phyloP scores from a whole-genome alignment of 2,113 vertebrate species.

The Tinamus guttatus region DNA sequence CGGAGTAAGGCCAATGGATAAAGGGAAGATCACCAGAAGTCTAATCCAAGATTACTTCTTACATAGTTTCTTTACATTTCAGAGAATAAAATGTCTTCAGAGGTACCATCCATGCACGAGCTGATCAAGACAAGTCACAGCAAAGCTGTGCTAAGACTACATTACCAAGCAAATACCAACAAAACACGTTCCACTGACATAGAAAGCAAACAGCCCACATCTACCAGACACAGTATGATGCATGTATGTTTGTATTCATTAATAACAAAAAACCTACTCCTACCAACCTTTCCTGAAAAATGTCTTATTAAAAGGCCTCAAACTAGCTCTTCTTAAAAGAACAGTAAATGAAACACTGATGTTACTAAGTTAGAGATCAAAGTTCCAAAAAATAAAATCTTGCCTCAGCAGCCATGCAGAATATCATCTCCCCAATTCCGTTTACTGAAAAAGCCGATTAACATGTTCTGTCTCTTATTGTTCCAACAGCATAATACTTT shows the following conservation, averaged over 20 bases:
- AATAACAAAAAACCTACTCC: fast-evolving
- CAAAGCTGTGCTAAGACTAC: not conserved
- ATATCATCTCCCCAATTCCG: not conserved
- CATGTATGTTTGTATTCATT: not conserved
- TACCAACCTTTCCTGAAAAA: not conserved
- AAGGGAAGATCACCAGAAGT: not conserved
- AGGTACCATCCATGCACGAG: not conserved
- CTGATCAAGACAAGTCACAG: not conserved
- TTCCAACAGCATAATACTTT: not conserved
- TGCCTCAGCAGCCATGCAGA: not conserved
- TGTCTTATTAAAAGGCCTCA: not conserved
- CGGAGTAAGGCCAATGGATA: not conserved
- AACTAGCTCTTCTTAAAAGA: not conserved
- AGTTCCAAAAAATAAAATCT: not conserved
- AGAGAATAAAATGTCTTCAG: not conserved
- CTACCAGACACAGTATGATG: not conserved
- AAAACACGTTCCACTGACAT: not conserved
- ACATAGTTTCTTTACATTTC: not conserved
- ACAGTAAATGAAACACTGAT: not conserved
- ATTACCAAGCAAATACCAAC: not conserved
- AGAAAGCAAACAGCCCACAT: not conserved
- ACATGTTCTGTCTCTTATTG: fast-evolving
- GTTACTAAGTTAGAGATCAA: not conserved
- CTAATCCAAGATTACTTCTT: not conserved
- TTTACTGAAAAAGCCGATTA: not conserved